Evolutionary conservation across 1,140 invertebrate species (phyloP).

Genomic region (Oryctes rhinoceros): DNA sequence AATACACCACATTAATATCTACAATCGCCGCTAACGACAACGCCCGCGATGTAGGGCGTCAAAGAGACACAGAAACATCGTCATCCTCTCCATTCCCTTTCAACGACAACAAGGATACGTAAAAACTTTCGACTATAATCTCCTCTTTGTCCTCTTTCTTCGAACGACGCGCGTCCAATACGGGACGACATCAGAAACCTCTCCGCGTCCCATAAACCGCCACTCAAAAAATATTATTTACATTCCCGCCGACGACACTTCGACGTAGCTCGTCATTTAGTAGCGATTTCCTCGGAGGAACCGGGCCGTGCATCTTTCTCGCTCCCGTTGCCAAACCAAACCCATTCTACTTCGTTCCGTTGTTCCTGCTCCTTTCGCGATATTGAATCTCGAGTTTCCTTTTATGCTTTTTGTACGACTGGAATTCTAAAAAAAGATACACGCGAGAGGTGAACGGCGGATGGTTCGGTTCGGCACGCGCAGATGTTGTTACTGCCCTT

Average conservation of each 20-base stretch:
- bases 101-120: neutral
- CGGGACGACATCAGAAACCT: neutral
- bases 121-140: slow-evolving; percentile 15
- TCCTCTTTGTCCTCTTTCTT: neutral
- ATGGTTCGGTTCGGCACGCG: neutral
- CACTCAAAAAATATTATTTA: slow-evolving; percentile 20
- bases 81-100: too few relatives aligned
- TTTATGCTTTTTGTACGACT: neutral
- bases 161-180: neutral
- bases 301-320: neutral
- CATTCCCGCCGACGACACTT: neutral
- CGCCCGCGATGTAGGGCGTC: too few relatives aligned
- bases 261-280: slow-evolving; percentile 16
- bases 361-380: neutral
- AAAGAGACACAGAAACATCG: too few relatives aligned
- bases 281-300: neutral
- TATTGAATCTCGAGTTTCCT: neutral
- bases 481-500: neutral
- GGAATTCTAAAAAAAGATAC: neutral
- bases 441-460: neutral
- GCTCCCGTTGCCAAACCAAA: neutral
- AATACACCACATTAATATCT: too few relatives aligned
- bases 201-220: neutral
- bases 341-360: too few relatives aligned
- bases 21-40: too few relatives aligned